phyloP scores from a whole-genome alignment of 2,797 vertebrate species.

The Hapalemur alaotrensis region DNA sequence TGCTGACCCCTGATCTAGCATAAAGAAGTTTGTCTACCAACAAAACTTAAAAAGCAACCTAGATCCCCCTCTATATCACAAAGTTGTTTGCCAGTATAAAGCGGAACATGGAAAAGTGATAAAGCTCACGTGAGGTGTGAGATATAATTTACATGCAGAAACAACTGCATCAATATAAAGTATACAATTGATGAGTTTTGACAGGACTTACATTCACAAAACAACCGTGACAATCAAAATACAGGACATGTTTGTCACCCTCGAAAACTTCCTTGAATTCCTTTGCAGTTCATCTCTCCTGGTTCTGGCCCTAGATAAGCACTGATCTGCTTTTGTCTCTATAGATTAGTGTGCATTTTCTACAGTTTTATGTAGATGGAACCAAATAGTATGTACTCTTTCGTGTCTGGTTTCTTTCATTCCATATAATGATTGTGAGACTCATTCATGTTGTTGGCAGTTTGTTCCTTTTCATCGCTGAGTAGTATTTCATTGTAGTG shows the following conservation, averaged over 20 bases:
- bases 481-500: neutral
- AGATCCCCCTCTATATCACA: neutral
- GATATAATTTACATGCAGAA: neutral
- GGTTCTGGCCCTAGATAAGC: neutral
- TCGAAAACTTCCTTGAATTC: neutral
- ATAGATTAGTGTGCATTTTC: neutral
- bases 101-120: neutral
- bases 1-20: neutral
- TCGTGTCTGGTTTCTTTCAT: neutral
- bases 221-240: neutral
- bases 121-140: neutral
- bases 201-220: neutral
- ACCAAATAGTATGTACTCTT: neutral
- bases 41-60: neutral
- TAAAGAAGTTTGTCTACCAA: neutral
- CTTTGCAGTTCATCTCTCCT: neutral
- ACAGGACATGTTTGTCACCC: neutral
- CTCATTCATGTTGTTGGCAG: neutral
- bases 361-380: neutral
- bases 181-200: neutral
- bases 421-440: neutral
- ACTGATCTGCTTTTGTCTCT: neutral
- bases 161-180: neutral
- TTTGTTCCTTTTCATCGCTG: conserved; percentile 9
- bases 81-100: neutral